phyloP scores from a whole-genome alignment of 2,113 vertebrate species.

The Todiramphus saurophagus region DNA sequence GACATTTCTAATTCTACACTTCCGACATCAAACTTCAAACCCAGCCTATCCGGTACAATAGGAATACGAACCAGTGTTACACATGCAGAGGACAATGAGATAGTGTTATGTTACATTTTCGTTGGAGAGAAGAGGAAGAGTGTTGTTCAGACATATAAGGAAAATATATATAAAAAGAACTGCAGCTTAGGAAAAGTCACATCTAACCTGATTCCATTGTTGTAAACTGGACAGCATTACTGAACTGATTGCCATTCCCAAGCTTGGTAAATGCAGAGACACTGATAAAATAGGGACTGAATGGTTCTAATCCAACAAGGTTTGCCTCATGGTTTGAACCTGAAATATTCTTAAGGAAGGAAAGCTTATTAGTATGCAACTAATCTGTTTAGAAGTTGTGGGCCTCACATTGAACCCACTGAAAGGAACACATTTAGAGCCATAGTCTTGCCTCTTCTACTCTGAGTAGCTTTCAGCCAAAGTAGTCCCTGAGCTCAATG shows the following conservation, averaged over 20 bases:
- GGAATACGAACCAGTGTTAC: not conserved
- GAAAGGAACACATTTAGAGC: not conserved
- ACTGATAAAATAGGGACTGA: slow-evolving; percentile 87
- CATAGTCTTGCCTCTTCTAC: not conserved
- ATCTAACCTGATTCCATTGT: slow-evolving; percentile 90
- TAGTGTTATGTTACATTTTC: not conserved
- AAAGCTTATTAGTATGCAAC: slow-evolving; percentile 19
- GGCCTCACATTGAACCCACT: not conserved
- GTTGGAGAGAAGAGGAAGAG: not conserved
- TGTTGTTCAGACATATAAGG: not conserved
- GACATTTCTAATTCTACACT: slow-evolving; percentile 2
- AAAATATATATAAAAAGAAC: slow-evolving; percentile 3
- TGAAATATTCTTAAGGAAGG: slow-evolving; percentile 85
- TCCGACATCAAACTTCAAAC: slow-evolving; percentile 43
- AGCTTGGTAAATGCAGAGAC: slow-evolving; percentile 90
- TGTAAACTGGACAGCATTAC: slow-evolving; percentile 85
- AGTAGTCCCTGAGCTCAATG: not conserved
- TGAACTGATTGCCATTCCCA: slow-evolving; percentile 93
- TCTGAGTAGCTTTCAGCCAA: not conserved
- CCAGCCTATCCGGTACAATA: not conserved
- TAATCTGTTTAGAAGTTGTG: not conserved
- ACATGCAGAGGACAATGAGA: not conserved
- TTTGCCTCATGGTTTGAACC: slow-evolving; percentile 79
- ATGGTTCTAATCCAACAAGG: slow-evolving; percentile 84
- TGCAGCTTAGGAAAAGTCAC: not conserved